A percentile compares a stretch with the other conserved stretches of the same genome.
Conservation (phyloP, 2,113 vertebrate species). For the Panthera uncia region DNA sequence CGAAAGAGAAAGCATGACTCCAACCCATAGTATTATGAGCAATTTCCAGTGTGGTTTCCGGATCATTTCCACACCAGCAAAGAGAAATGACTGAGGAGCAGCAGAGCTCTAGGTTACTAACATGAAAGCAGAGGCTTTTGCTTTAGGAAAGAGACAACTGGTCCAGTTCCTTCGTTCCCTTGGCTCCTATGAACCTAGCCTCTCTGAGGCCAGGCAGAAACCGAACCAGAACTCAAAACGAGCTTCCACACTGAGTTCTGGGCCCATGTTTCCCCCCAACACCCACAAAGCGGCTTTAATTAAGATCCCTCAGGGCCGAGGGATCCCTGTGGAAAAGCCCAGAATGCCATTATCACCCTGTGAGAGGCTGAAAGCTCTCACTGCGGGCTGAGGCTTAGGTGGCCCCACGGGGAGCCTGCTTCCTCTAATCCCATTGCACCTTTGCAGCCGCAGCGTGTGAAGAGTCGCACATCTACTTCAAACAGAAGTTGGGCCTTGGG, state of each 20-base stretch:
- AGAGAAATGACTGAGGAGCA: background rate
- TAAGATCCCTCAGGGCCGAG: slow-evolving; percentile 21
- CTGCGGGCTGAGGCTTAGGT: background rate
- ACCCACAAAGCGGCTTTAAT: slow-evolving; percentile 56
- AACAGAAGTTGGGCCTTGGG: slow-evolving; percentile 51
- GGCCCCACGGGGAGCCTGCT: slow-evolving; percentile 38
- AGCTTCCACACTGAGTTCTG: background rate
- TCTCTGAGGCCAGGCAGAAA: background rate
- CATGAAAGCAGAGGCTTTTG: background rate
- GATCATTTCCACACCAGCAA: background rate
- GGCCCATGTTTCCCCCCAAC: background rate
- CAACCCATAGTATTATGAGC: background rate
- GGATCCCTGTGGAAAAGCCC: slow-evolving; percentile 53
- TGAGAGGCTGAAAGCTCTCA: background rate
- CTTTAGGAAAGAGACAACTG: background rate
- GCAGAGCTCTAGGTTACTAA: background rate
- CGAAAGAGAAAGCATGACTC: background rate
- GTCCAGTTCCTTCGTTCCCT: background rate
- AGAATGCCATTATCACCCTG: slow-evolving; percentile 59
- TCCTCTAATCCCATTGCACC: slow-evolving; percentile 53
- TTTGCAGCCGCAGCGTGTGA: background rate
- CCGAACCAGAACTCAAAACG: background rate
- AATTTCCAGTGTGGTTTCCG: background rate
- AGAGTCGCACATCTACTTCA: slow-evolving; percentile 71
- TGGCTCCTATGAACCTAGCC: background rate